Evolutionary conservation across 2,113 vertebrate genomes (phyloP), one percentile per base, ranked within the genome.

Genomic region (mouse (Mus musculus)): DNA sequence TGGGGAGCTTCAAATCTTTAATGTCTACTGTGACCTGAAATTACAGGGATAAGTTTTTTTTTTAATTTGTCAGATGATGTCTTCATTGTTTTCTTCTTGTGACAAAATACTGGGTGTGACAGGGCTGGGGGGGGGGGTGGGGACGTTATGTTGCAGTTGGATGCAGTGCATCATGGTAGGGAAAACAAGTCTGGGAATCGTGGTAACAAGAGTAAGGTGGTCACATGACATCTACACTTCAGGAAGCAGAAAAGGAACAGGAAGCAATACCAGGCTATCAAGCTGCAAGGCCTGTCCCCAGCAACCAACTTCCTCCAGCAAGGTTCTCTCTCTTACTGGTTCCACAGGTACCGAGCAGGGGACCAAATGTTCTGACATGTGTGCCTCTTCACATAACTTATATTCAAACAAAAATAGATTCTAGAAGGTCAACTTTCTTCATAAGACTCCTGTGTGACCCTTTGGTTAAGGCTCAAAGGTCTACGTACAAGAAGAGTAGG

Each of bases 391-490:
- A 26, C 75, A 76, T 12, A 76, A 7, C 14, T 76, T 14, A 76
- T 11, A 28, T 14, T 28, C 75, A 76, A 76, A 76, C 75, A 46
- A 49, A 46, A 76, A 22, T 14, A 92, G 61, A 42, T 84, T 92
- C 78, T 56, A 63, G 76, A 88, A 63, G 56, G 88, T 54, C 84
- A 19, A 75, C 69, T 59, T 92, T 95, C n/a, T 88, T 96, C 39
- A 72, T 16, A 89, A 76, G 49, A 89, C 59, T 80, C 7, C 11
- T 72, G 71, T 39, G 56, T 49, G 46, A 73, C 19, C 71, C 71
- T n/a, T 73, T 39, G 9, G n/a, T 39, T 39, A 39, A 73, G 19
- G n/a, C 71, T 39, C 71, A 22, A 19, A n/a, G n/a, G 17, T 73
- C 71, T 73, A 39, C 10, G 19, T 22, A 8, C 16, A 39, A n/a